Base-by-base conservation (phyloP, 1,140 invertebrate genomes). In the Nephotettix cincticeps region DNA sequence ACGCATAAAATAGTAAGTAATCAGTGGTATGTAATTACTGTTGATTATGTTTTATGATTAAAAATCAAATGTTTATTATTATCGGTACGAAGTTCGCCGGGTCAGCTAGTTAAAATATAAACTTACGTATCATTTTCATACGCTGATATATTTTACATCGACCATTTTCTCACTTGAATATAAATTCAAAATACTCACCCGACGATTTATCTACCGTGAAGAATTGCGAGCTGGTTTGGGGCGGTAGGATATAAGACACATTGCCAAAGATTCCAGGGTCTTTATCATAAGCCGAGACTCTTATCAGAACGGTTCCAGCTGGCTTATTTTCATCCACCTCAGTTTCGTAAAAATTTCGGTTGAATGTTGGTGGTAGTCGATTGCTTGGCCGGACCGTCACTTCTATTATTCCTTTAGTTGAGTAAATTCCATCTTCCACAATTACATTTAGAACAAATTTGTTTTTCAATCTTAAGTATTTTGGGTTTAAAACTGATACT, bases 181-280 rank as follows among this genome's bases (percentile, higher is more conserved):
- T n/a, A n/a, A n/a, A n/a, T n/a, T n/a, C n/a, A n/a, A n/a, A 36
- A 36, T 4, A 61, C 25, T 61, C n/a, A 61, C 56, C 56, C 28
- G 56, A 27, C 25, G 2, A 61, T 29, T 28, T 61, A 61, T 61
- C 56, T 3, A 61, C 23, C 11, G 56, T 6, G n/a, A 61, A 61
- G n/a, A 21, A 61, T 11, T 25, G 4, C 11, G 56, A 27, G n/a
- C 56, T 29, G 2, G 6, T 25, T 28, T 61, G 56, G 3, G 23
- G 23, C 4, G 56, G 56, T 6, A 61, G 56, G 21, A 13, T 27
- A 25, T 61, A 61, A n/a, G 56, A 4, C 6, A 61, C 25, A n/a
- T 61, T 61, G 21, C 56, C 56, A 28, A 61, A 61, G 14, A 28
- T 13, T 1, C 56, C 56, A 14, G 11, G 4, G 25, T 61, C 56